Evolutionary conservation across 1,140 invertebrate species (phyloP).

Genomic region (Tenebrio molitor): DNA sequence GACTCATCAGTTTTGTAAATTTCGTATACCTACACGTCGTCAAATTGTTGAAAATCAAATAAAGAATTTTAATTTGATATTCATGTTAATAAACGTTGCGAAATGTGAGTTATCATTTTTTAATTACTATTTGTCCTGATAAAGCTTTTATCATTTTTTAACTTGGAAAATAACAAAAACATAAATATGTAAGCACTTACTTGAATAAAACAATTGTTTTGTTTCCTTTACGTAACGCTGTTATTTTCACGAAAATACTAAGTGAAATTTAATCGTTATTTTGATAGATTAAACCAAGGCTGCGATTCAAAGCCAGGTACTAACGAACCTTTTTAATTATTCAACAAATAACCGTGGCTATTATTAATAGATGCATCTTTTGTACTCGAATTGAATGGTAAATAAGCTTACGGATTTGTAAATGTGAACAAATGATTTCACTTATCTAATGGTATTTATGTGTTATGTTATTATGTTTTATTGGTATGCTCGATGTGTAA

Average conservation of each 20-base stretch:
- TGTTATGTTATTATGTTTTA: slow-evolving; percentile 30
- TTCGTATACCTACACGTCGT: slow-evolving; percentile 8
- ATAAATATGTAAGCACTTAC: background rate
- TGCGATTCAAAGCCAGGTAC: background rate
- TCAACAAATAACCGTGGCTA: slow-evolving; percentile 7
- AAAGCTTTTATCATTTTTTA: slow-evolving; percentile 10
- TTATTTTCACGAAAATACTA: background rate
- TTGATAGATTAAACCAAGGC: slow-evolving; percentile 11
- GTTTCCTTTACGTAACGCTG: background rate
- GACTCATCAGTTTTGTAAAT: slow-evolving; percentile 25
- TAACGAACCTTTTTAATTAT: slow-evolving; percentile 31
- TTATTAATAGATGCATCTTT: slow-evolving; percentile 36
- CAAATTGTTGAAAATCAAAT: background rate
- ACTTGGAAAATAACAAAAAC: slow-evolving; percentile 5
- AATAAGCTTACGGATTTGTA: slow-evolving; percentile 33
- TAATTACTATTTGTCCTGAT: slow-evolving; percentile 21
- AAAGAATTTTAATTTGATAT: background rate
- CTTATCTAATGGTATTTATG: slow-evolving; percentile 39
- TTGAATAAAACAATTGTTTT: no score
- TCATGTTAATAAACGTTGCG: background rate
- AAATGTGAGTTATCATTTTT: slow-evolving; percentile 9
- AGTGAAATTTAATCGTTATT: no score
- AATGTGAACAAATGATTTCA: slow-evolving; percentile 35
- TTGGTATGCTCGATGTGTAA: slow-evolving; percentile 26
- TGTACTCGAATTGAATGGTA: slow-evolving; percentile 1